Percentiles rank a stretch among this genome's conserved stretches.
Conservation (phyloP, 2,888 invertebrate genomes). For the Cenopis cana region DNA sequence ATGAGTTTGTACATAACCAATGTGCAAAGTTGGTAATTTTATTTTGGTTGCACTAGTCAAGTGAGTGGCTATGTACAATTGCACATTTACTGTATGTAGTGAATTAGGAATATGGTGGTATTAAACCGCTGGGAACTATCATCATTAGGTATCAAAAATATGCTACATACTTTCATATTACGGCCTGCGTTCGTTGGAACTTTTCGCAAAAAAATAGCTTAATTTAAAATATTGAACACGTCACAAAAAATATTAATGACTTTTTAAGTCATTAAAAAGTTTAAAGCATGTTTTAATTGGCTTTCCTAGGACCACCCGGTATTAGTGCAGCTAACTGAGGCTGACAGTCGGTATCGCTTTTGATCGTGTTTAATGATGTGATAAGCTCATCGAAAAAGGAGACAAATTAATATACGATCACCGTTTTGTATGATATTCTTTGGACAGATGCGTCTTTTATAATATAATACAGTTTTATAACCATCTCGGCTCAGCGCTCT, state of each 20-base stretch:
- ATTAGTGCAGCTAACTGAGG: slow-evolving; percentile 12
- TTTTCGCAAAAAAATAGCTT: neutral
- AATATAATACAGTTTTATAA: too few relatives aligned
- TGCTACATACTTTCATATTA: neutral
- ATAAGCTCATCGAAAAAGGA: slow-evolving; percentile 2
- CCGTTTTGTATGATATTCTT: neutral
- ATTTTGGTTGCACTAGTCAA: too few relatives aligned
- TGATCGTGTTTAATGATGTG: slow-evolving; percentile 27
- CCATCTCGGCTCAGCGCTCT: too few relatives aligned
- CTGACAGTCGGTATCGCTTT: slow-evolving; percentile 29
- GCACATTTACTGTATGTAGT: too few relatives aligned
- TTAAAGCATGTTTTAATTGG: slow-evolving; percentile 26
- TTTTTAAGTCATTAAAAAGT: slow-evolving; percentile 22
- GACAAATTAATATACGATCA: neutral
- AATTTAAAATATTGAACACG: neutral
- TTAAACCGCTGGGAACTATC: too few relatives aligned
- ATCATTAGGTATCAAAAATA: too few relatives aligned
- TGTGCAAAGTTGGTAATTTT: too few relatives aligned
- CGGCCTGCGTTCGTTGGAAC: too few relatives aligned
- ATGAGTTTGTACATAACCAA: too few relatives aligned
- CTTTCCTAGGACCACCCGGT: slow-evolving; percentile 27
- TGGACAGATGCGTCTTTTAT: too few relatives aligned
- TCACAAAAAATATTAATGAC: neutral
- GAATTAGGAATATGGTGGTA: too few relatives aligned
- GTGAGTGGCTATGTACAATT: too few relatives aligned